Evolutionary conservation across 2,113 vertebrate genomes (phyloP).

Genomic region (Pseudolaguvia tuberculata): DNA sequence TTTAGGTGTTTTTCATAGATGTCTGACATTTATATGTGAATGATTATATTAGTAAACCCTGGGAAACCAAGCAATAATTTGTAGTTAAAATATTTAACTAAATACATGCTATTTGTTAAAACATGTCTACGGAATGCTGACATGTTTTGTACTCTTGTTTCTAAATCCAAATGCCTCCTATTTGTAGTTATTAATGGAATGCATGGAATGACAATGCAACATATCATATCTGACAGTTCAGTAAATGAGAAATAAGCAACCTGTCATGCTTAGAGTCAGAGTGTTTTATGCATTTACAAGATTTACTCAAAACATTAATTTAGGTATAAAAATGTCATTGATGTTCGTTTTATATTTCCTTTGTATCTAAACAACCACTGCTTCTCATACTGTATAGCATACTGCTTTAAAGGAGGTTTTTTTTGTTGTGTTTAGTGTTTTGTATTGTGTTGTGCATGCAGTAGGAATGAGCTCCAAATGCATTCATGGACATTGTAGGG

Average conservation of each 20-base stretch:
- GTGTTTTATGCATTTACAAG: constrained; percentile 39
- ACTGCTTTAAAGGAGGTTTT: constrained; percentile 44
- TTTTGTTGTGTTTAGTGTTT: constrained; percentile 39
- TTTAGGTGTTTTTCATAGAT: not conserved
- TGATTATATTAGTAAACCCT: constrained; percentile 17
- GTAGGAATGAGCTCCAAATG: constrained; percentile 40
- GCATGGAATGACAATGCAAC: constrained; percentile 57
- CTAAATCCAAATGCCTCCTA: constrained; percentile 48
- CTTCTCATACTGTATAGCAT: constrained; percentile 43
- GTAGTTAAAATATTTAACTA: constrained; percentile 35
- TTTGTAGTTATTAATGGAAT: constrained; percentile 57
- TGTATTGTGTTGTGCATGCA: constrained; percentile 45
- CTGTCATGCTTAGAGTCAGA: constrained; percentile 39
- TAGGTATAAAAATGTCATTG: not conserved
- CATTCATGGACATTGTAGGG: constrained; percentile 44
- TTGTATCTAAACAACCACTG: constrained; percentile 38
- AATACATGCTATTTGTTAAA: constrained; percentile 52
- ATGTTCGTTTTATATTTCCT: constrained; percentile 26
- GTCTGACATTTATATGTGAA: not conserved
- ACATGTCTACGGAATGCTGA: constrained; percentile 62
- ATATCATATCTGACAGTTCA: constrained; percentile 45
- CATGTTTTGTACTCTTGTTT: constrained; percentile 54
- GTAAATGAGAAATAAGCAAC: constrained; percentile 44
- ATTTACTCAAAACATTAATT: constrained; percentile 10
- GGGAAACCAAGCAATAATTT: not conserved